Conservation (phyloP, 2,113 vertebrate genomes). For the Marmota monax region DNA sequence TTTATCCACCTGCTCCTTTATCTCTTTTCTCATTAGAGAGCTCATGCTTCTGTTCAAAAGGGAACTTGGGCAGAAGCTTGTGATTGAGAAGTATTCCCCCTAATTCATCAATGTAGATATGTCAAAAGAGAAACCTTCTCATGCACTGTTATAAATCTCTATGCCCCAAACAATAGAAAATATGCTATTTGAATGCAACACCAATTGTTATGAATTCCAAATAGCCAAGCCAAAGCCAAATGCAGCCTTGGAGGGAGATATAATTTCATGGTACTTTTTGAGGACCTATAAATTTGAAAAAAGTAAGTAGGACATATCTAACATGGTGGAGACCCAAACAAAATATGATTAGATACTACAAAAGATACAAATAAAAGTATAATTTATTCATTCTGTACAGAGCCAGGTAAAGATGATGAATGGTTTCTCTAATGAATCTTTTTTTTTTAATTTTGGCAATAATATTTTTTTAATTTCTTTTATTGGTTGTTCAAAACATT, state of each 20-base stretch:
- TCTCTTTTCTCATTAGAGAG: slow-evolving; percentile 11
- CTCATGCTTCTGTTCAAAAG: slow-evolving; percentile 58
- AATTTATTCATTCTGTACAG: background rate
- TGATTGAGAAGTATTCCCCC: slow-evolving; percentile 80
- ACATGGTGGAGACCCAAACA: slow-evolving; percentile 76
- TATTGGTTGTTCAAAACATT: too few species aligned
- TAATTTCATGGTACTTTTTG: slow-evolving; percentile 77
- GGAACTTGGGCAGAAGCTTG: slow-evolving; percentile 59
- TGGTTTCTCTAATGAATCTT: slow-evolving; percentile 18
- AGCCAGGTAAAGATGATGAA: background rate
- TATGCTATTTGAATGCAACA: slow-evolving; percentile 78
- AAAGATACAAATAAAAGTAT: slow-evolving; percentile 64
- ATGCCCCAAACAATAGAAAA: slow-evolving; percentile 76
- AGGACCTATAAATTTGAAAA: slow-evolving; percentile 80
- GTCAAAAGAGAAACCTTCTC: slow-evolving; percentile 76
- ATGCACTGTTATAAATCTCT: slow-evolving; percentile 71
- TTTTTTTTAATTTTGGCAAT: too few species aligned
- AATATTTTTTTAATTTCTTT: too few species aligned
- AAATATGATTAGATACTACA: slow-evolving; percentile 75
- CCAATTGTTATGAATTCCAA: slow-evolving; percentile 80
- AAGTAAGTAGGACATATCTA: slow-evolving; percentile 71
- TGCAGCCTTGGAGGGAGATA: slow-evolving; percentile 73
- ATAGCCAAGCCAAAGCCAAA: slow-evolving; percentile 73
- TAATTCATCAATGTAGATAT: slow-evolving; percentile 80
- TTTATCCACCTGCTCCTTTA: slow-evolving; percentile 55